Base-by-base conservation (phyloP, 2,113 vertebrate genomes). In the Grus americana region DNA sequence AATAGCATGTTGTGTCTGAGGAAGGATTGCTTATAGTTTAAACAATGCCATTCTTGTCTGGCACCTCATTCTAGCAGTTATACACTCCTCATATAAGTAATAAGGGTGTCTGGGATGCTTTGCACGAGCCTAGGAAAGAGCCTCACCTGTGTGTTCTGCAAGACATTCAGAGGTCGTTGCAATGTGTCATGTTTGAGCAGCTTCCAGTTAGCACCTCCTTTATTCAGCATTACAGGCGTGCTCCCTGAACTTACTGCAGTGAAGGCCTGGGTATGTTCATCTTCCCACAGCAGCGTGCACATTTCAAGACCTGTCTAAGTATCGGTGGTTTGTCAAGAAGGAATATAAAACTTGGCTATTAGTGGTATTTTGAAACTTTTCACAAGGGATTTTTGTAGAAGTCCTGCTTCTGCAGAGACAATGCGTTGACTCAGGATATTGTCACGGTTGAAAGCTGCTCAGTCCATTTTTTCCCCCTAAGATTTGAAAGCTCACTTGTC, bases 401-500 rank as follows among this genome's bases (percentile, higher is more conserved):
- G 57, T 70, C 42, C 42, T 79, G 46, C 9, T 85, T 92, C 65
- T 89, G 24, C n/a, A 68, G 75, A 61, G 36, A 23, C 11, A 50
- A 26, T 50, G 55, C 79, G 52, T 93, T 92, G 90, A 82, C 66
- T 93, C 62, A 76, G 55, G 67, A 70, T 88, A 72, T 58, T 82
- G 66, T 61, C 50, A 76, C 44, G 46, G 49, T 42, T 96, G 87
- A 91, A 91, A 91, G 40, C 6, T 46, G 91, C 70, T 84, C 89
- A 34, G 30, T 49, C 65, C 44, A 12, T 50, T 66, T 79, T 74
- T 5, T 4, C 8, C 30, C 23, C 42, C 4, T 29, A 65, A 58
- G 58, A 72, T 73, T 81, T 81, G 73, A 87, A 96, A 90, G 32
- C 26, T 82, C 23, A 66, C 73, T 75, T 97, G 86, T 92, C 90